Percentiles rank a stretch among this genome's conserved stretches.
Evolutionary conservation across 2,888 invertebrate genomes (phyloP).

Genomic region (Cephus spinipes): DNA sequence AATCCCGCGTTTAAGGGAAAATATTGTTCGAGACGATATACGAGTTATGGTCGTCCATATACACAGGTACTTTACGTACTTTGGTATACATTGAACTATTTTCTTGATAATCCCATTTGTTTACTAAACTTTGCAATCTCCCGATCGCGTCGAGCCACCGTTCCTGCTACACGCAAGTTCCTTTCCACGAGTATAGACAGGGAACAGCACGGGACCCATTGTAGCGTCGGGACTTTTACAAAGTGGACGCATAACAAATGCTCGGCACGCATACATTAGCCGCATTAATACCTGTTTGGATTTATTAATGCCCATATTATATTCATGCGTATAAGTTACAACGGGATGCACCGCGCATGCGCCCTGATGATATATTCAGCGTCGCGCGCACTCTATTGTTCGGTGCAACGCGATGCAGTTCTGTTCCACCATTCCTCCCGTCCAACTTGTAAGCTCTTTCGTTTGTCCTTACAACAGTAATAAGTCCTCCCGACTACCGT

Average conservation of each 20-base stretch:
- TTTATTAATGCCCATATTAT: constrained; percentile 65
- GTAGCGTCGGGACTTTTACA: constrained; percentile 49
- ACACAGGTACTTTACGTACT: too few species aligned
- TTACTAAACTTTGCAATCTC: background rate
- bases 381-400: constrained; percentile 57
- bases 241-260: constrained; percentile 60
- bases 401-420: constrained; percentile 19
- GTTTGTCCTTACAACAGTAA: constrained; percentile 26
- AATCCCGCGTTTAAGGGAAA: background rate
- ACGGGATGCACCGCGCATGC: constrained; percentile 30
- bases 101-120: background rate
- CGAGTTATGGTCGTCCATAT: background rate
- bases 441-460: constrained; percentile 6
- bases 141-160: background rate
- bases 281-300: constrained; percentile 62
- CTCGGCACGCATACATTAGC: constrained; percentile 60
- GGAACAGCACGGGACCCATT: constrained; percentile 45
- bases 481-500: constrained; percentile 32
- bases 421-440: constrained; percentile 13
- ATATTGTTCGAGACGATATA: background rate
- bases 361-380: constrained; percentile 58
- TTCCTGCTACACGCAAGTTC: background rate
- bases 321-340: constrained; percentile 52
- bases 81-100: background rate
- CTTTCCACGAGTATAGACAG: constrained; percentile 28